Percentiles rank a stretch among this genome's conserved stretches.
phyloP scores from a whole-genome alignment of 2,797 vertebrate species.

The Parotocinclus haroldoi region DNA sequence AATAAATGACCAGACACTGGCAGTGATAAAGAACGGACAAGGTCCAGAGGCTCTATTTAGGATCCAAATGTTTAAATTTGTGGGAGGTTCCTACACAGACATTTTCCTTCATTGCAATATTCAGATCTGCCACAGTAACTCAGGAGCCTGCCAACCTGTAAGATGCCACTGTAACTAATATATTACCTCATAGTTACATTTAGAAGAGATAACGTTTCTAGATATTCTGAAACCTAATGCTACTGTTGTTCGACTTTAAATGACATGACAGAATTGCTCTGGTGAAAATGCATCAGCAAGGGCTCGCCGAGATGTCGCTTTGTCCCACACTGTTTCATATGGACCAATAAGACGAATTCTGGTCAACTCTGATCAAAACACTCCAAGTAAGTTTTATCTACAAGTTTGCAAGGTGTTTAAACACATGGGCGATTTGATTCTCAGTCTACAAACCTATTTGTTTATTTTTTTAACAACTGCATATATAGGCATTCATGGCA shows the following conservation, averaged over 20 bases:
- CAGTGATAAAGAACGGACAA: conserved; percentile 67
- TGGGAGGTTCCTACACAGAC: conserved; percentile 67
- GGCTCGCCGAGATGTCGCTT: conserved; percentile 63
- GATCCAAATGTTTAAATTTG: conserved; percentile 78
- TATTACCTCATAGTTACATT: too few species aligned
- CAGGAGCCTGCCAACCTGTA: conserved; percentile 65
- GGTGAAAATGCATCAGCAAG: conserved; percentile 57
- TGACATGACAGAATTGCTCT: conserved; percentile 69
- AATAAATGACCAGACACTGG: conserved; percentile 64
- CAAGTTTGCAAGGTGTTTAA: neutral
- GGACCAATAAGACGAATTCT: conserved; percentile 69
- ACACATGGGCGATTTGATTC: neutral
- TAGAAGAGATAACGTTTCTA: too few species aligned
- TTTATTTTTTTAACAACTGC: neutral
- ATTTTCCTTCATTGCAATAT: conserved; percentile 74
- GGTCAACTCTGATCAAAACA: conserved; percentile 47
- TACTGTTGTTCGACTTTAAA: neutral
- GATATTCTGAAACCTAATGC: neutral
- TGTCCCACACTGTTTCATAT: conserved; percentile 67
- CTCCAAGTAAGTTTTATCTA: conserved; percentile 56
- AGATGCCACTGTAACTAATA: conserved; percentile 41
- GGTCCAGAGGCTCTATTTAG: conserved; percentile 71
- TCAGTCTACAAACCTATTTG: neutral
- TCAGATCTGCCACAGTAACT: conserved; percentile 71
- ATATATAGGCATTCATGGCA: too few species aligned